Evolutionary conservation across 2,113 vertebrate genomes (phyloP).

Genomic region (Dermatemys mawii): DNA sequence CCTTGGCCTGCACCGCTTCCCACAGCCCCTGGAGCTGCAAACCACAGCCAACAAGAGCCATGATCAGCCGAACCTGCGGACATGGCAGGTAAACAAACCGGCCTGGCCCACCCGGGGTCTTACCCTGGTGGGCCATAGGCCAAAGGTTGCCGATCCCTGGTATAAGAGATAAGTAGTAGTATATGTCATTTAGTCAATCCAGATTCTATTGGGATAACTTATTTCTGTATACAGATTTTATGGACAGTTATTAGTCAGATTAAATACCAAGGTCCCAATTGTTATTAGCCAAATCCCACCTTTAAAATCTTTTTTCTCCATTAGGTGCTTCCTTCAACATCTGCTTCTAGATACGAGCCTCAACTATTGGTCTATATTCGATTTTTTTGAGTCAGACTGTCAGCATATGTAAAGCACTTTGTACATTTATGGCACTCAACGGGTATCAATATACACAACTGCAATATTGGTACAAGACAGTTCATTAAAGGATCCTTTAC

Average conservation of each 20-base stretch:
- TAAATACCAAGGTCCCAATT: not conserved
- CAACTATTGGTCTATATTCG: accelerated
- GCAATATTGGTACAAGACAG: not conserved
- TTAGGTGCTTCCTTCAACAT: not conserved
- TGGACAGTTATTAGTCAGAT: not conserved
- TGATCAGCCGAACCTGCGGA: no score
- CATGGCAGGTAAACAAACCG: no score
- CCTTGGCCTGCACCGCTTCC: no score
- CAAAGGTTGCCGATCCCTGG: no score
- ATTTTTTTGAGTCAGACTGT: not conserved
- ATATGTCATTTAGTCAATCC: not conserved
- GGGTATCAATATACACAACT: not conserved
- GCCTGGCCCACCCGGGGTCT: no score
- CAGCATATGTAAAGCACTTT: accelerated
- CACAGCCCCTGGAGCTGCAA: no score
- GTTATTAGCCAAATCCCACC: not conserved
- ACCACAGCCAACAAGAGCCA: no score
- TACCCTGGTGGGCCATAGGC: no score
- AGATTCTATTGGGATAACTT: not conserved
- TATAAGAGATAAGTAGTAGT: not conserved
- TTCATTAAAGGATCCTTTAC: not conserved
- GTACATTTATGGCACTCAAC: not conserved
- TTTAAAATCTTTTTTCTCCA: not conserved
- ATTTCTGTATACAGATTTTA: not conserved
- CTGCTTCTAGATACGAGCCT: not conserved